Base-by-base conservation (phyloP, 2,113 vertebrate species). In the Rostratula benghalensis region DNA sequence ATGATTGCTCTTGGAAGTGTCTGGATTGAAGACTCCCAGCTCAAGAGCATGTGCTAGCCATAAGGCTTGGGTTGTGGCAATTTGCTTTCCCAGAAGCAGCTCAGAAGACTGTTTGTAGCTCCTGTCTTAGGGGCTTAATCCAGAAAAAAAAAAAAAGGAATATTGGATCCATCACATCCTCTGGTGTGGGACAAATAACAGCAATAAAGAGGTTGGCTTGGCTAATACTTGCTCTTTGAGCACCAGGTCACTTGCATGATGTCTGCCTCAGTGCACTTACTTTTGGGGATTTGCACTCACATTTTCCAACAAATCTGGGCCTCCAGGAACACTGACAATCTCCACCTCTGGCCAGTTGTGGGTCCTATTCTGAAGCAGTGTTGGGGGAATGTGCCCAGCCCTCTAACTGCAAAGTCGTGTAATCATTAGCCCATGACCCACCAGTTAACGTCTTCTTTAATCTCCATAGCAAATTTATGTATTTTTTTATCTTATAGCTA, bases 401-500 rank as follows among this genome's bases (percentile, higher is more conserved):
- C 35, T 61, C 45, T 31, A 19, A 77, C 41, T 67, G 86, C n/a
- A 70, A 41, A 80, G 63, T 48, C 41, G 16, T 12, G 39, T 35
- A 60, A 61, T 69, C 19, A 46, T 84, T 86, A 79, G 43, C 76
- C 68, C 2, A 4, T 83, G 48, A 83, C 68, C 22, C 63, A 68
- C 87, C 88, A 71, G 76, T 81, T 93, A 43, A 50, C 30, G 39
- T 51, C 75, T 78, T 60, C 24, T 67, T 93, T 96, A 53, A 94
- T 96, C 88, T 90, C 51, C 74, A 41, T 10, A 35, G 76, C 51
- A 68, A 75, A 83, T 70, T 9, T 14, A 16, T 50, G 22, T 19
- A 6, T 87, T 87, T 87, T 87, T 39, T 93, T 94, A 97, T 94
- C 96, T 73, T 22, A 50, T 5, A 79, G 33, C 17, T 70, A 69